These are phyloP conservation scores for Atherinosoma microstoma DNA, from an alignment of 2,797 vertebrate species.

Conservation along the genomic window DNA sequence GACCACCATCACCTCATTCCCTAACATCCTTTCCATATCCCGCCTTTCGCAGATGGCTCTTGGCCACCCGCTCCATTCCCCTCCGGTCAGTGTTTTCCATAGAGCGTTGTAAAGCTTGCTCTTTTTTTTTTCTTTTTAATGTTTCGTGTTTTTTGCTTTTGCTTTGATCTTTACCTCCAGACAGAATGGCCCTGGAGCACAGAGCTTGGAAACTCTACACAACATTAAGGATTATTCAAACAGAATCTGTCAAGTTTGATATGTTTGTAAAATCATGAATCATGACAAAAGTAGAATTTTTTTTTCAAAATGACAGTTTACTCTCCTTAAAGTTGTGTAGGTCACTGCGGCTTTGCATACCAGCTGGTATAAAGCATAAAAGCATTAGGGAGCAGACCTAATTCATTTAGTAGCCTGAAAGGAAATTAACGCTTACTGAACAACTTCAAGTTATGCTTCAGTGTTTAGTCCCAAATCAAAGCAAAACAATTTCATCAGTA, in stretches of 20 bases:
- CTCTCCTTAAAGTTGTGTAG: slow-evolving; percentile 64
- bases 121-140: slow-evolving; percentile 9
- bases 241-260: neutral
- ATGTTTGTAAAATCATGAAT: neutral
- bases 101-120: slow-evolving; percentile 71
- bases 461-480: slow-evolving; percentile 15
- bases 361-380: slow-evolving; percentile 14
- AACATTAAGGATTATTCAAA: slow-evolving; percentile 49
- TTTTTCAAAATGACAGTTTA: slow-evolving; percentile 5
- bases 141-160: slow-evolving; percentile 45
- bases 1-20: slow-evolving; percentile 51
- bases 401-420: slow-evolving; percentile 14
- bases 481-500: slow-evolving; percentile 3
- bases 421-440: slow-evolving; percentile 10
- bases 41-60: slow-evolving; percentile 82
- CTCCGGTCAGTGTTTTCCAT: slow-evolving; percentile 83
- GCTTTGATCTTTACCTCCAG: slow-evolving; percentile 74
- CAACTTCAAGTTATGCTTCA: neutral
- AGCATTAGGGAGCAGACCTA: slow-evolving; percentile 24
- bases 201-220: slow-evolving; percentile 65
- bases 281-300: neutral
- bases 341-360: slow-evolving; percentile 24
- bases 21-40: slow-evolving; percentile 80
- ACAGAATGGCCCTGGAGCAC: slow-evolving; percentile 85
- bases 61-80: slow-evolving; percentile 74